Evolutionary conservation across 2,797 vertebrate genomes (phyloP).

Genomic region (Pteropus rufus): DNA sequence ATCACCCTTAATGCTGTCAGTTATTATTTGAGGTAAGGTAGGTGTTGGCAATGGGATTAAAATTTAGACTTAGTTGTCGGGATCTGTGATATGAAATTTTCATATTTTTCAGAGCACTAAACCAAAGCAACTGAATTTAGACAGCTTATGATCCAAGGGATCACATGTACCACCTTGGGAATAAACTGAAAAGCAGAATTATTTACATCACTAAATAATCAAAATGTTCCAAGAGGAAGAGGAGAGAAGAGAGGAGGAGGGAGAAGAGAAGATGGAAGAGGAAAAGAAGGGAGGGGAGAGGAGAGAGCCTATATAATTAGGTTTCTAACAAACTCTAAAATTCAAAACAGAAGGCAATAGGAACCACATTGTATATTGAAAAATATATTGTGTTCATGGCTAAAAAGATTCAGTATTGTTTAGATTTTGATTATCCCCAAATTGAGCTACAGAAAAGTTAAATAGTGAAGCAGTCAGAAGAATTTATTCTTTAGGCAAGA

Average conservation of each 20-base stretch:
- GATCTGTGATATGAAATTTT: neutral
- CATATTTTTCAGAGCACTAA: neutral
- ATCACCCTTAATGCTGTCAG: neutral
- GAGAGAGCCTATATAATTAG: neutral
- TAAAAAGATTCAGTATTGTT: neutral
- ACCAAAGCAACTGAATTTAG: neutral
- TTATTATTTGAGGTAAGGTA: neutral
- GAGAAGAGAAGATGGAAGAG: too few species aligned
- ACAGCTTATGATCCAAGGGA: neutral
- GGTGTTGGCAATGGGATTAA: neutral
- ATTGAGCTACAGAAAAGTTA: neutral
- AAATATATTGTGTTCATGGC: neutral
- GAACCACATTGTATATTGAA: neutral
- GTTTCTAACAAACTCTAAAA: slow-evolving; percentile 33
- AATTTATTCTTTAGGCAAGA: neutral
- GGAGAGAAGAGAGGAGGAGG: too few species aligned
- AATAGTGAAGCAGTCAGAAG: neutral
- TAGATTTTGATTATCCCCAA: neutral
- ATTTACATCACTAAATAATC: slow-evolving; percentile 12
- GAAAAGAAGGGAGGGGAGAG: too few species aligned
- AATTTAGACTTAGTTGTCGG: neutral
- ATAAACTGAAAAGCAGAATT: slow-evolving; percentile 3
- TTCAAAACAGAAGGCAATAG: neutral
- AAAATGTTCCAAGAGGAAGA: neutral
- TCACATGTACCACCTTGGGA: neutral